Percentiles rank a stretch among this genome's conserved stretches.
Evolutionary conservation across 2,888 invertebrate species (phyloP).

Genomic region (Acheta domesticus): DNA sequence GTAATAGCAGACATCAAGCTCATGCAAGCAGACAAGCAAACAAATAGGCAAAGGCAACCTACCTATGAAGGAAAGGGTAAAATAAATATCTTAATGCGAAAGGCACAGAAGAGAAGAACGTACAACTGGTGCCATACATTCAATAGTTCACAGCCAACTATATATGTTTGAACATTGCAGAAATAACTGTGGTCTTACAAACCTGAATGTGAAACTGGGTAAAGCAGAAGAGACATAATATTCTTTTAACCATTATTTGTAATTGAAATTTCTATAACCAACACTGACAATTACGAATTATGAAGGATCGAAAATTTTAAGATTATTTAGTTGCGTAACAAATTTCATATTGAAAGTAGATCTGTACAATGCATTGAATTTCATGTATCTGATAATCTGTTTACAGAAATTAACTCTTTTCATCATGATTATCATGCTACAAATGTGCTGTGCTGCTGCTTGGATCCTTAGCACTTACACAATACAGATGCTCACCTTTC

Average conservation of each 20-base stretch:
- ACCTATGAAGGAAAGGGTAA: neutral
- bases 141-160: neutral
- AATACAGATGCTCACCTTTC: slow-evolving; percentile 64
- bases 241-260: too few species aligned
- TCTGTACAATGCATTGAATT: neutral
- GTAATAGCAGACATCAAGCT: slow-evolving; percentile 27
- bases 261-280: too few species aligned
- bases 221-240: too few species aligned
- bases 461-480: slow-evolving; percentile 35
- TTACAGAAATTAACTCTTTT: neutral
- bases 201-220: too few species aligned
- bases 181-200: too few species aligned
- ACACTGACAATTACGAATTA: too few species aligned
- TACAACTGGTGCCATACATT: slow-evolving; percentile 3
- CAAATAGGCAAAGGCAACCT: slow-evolving; percentile 25
- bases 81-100: neutral
- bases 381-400: neutral
- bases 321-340: too few species aligned
- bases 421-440: neutral
- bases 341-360: neutral
- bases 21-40: slow-evolving; percentile 18
- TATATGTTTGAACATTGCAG: too few species aligned
- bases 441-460: slow-evolving; percentile 32
- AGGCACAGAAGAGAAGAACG: slow-evolving; percentile 8
- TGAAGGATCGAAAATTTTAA: too few species aligned